These are phyloP conservation scores for Icerya purchasi DNA, from an alignment of 2,888 invertebrate species.

Conservation along the genomic window DNA sequence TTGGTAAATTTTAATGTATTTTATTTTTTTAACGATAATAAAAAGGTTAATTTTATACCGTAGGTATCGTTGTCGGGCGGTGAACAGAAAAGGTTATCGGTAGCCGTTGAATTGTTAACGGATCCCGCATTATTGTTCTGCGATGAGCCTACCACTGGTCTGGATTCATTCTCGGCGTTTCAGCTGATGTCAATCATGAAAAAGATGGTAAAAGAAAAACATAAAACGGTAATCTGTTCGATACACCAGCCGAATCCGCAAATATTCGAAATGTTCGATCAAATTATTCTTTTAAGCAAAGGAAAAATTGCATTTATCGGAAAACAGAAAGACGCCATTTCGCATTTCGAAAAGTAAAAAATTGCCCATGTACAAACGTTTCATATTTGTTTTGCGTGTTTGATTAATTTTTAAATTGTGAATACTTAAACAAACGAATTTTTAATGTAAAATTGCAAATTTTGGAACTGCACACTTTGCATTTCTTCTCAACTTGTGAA, in stretches of 20 bases:
- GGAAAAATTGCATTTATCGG: slow-evolving; percentile 52
- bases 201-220: slow-evolving; percentile 35
- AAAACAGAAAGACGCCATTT: slow-evolving; percentile 36
- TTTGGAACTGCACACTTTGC: too few relatives aligned
- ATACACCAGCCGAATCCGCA: slow-evolving; percentile 3
- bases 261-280: slow-evolving; percentile 1
- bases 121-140: slow-evolving; percentile 82
- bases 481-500: too few relatives aligned
- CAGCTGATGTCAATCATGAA: slow-evolving; percentile 51
- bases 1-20: too few relatives aligned
- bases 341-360: slow-evolving; percentile 43
- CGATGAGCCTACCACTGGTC: slow-evolving; percentile 75
- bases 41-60: too few relatives aligned
- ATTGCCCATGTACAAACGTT: too few relatives aligned
- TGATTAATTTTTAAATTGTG: too few relatives aligned
- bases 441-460: too few relatives aligned
- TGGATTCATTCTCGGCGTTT: slow-evolving; percentile 79
- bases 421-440: too few relatives aligned
- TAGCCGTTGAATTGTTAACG: slow-evolving; percentile 76
- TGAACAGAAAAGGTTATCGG: slow-evolving; percentile 75
- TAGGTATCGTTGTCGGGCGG: slow-evolving; percentile 35
- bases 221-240: slow-evolving; percentile 4
- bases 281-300: background rate
- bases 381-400: too few relatives aligned
- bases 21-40: too few relatives aligned